phyloP scores from a whole-genome alignment of 2,888 invertebrate genomes.

The Polyommatus icarus region DNA sequence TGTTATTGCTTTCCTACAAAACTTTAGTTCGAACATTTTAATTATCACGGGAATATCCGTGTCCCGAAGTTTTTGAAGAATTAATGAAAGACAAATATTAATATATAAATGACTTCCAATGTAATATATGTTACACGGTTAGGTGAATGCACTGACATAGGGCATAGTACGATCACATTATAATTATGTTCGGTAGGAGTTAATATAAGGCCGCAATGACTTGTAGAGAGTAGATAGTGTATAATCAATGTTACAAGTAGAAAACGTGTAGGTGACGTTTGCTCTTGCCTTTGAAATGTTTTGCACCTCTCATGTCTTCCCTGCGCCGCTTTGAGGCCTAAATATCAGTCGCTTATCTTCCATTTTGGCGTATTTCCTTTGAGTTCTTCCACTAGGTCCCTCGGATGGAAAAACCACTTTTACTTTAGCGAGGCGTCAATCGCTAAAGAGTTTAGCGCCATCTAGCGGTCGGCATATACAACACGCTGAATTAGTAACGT shows the following conservation, averaged over 20 bases:
- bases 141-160: constrained; percentile 28
- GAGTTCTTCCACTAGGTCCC: neutral
- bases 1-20: no score
- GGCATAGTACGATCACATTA: constrained; percentile 16
- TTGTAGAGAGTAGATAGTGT: constrained; percentile 42
- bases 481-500: neutral
- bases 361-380: constrained; percentile 17
- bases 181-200: constrained; percentile 18
- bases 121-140: constrained; percentile 26
- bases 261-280: constrained; percentile 35
- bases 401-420: neutral
- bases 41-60: neutral
- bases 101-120: constrained; percentile 18
- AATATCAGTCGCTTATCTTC: constrained; percentile 29
- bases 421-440: no score
- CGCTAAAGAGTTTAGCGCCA: neutral
- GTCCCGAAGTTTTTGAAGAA: neutral
- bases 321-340: constrained; percentile 32
- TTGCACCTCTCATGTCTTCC: constrained; percentile 32
- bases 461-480: neutral
- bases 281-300: constrained; percentile 38
- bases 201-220: constrained; percentile 31
- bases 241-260: constrained; percentile 40
- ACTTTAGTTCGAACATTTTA: neutral
- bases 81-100: constrained; percentile 17